A percentile compares a stretch with the other conserved stretches of the same genome.
Evolutionary conservation across 2,113 vertebrate species (phyloP).

Genomic region (Muntiacus reevesi): DNA sequence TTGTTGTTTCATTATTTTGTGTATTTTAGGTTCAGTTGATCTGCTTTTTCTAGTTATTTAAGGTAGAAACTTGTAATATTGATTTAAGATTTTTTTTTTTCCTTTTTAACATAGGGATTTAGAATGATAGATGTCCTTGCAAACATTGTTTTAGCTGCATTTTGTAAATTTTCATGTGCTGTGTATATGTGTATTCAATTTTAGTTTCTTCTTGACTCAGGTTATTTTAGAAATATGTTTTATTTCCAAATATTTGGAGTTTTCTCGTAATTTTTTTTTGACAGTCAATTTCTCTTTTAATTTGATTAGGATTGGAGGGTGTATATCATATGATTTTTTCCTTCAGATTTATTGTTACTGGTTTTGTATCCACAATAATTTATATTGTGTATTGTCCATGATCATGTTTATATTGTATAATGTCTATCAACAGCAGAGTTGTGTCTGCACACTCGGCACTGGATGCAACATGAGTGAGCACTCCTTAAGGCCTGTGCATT

Average conservation of each 20-base stretch:
- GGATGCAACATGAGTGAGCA: too few relatives aligned
- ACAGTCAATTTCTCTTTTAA: background rate
- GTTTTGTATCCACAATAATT: background rate
- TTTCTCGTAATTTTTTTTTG: background rate
- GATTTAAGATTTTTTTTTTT: background rate
- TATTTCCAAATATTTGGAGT: background rate
- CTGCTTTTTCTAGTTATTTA: background rate
- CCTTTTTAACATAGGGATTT: background rate
- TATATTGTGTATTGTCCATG: background rate
- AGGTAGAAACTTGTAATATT: background rate
- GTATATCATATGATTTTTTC: background rate
- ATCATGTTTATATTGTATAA: background rate
- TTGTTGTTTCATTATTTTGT: background rate
- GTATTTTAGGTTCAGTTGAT: background rate
- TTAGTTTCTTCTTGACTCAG: background rate
- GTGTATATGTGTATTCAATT: background rate
- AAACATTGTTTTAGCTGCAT: background rate
- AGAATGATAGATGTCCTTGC: background rate
- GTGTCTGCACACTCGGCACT: background rate
- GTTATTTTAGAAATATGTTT: background rate
- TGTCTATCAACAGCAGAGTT: background rate
- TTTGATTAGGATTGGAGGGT: background rate
- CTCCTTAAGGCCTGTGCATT: background rate
- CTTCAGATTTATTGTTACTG: background rate
- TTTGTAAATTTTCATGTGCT: background rate